Conservation (phyloP, 2,888 invertebrate species). For the Brenthis daphne region DNA sequence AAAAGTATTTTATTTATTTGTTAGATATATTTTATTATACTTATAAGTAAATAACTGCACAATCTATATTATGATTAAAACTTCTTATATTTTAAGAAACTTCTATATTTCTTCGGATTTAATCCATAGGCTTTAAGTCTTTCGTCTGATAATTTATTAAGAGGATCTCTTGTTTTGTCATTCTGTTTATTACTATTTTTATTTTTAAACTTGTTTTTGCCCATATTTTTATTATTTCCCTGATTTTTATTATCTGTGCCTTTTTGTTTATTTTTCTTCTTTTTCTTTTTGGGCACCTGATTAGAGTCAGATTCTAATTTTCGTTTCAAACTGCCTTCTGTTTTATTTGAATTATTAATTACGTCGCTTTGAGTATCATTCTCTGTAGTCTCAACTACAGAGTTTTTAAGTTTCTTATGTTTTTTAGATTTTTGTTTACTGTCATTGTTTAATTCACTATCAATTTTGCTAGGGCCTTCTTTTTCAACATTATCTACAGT, state of each 20-base stretch:
- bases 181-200: slow-evolving; percentile 48
- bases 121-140: slow-evolving; percentile 95
- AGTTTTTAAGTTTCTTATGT: neutral
- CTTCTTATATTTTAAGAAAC: slow-evolving; percentile 86
- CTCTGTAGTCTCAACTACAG: neutral
- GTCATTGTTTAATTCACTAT: slow-evolving; percentile 18
- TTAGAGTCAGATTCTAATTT: slow-evolving; percentile 22
- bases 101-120: slow-evolving; percentile 93
- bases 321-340: slow-evolving; percentile 37
- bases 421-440: neutral
- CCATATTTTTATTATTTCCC: slow-evolving; percentile 43
- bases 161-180: slow-evolving; percentile 54
- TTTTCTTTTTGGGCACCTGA: slow-evolving; percentile 46
- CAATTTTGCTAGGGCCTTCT: slow-evolving; percentile 50
- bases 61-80: slow-evolving; percentile 52
- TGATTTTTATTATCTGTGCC: slow-evolving; percentile 31
- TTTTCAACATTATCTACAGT: slow-evolving; percentile 52
- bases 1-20: neutral
- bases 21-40: slow-evolving; percentile 2
- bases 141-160: slow-evolving; percentile 85
- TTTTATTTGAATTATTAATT: slow-evolving; percentile 11
- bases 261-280: slow-evolving; percentile 43
- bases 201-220: slow-evolving; percentile 50
- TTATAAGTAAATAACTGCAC: neutral
- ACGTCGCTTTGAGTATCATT: neutral